These are phyloP conservation scores for Lathamus discolor DNA, from an alignment of 2,113 vertebrate species.

Conservation along the genomic window DNA sequence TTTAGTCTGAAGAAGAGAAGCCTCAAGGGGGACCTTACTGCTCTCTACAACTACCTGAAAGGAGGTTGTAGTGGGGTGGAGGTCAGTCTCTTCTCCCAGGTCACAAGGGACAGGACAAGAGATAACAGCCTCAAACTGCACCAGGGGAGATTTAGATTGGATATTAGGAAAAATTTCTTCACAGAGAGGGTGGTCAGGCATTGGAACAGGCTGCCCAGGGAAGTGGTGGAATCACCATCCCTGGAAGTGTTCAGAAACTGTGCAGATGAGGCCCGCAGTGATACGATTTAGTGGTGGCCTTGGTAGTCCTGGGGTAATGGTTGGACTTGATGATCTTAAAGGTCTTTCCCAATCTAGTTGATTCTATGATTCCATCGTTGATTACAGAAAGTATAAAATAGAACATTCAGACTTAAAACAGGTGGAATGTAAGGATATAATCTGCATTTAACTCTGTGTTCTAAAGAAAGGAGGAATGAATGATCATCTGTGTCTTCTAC, in stretches of 20 bases:
- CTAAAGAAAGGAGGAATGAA: background rate
- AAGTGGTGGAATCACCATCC: background rate
- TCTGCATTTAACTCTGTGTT: background rate
- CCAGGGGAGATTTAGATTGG: background rate
- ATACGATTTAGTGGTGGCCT: background rate
- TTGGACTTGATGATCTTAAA: background rate
- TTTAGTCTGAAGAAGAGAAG: background rate
- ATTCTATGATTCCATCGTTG: background rate
- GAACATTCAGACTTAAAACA: background rate
- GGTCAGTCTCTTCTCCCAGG: background rate
- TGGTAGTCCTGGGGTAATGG: background rate
- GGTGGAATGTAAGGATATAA: background rate
- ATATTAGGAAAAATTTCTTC: background rate
- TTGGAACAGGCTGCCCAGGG: background rate
- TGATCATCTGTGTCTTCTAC: background rate
- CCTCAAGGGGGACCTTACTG: background rate
- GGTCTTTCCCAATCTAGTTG: background rate
- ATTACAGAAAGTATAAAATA: background rate
- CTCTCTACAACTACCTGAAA: background rate
- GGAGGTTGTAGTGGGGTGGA: background rate
- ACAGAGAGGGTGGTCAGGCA: background rate
- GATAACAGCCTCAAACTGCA: background rate
- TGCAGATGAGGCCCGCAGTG: no score
- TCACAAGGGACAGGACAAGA: background rate
- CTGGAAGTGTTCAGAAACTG: background rate